phyloP scores from a whole-genome alignment of 2,113 vertebrate genomes.

The Varanus komodoensis region DNA sequence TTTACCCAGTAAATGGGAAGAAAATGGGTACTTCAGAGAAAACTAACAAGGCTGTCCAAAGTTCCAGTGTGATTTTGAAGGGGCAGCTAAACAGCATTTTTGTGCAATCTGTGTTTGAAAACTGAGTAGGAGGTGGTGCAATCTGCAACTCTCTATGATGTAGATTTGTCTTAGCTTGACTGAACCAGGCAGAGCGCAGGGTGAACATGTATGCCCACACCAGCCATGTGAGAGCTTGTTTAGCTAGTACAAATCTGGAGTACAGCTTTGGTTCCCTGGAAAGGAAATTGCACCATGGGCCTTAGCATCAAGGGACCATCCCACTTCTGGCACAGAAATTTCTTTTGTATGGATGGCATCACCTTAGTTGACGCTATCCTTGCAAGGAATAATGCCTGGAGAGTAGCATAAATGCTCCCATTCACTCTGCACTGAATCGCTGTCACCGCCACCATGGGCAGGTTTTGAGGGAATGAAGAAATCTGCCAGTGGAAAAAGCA shows the following conservation, averaged over 20 bases:
- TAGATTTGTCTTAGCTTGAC: not conserved
- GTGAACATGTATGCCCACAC: too few relatives aligned
- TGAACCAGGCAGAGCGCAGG: not conserved
- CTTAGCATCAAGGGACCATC: too few relatives aligned
- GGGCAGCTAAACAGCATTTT: not conserved
- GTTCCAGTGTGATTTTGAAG: not conserved
- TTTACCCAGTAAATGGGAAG: not conserved
- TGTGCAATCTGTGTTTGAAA: not conserved
- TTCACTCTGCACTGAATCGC: too few relatives aligned
- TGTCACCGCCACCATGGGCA: too few relatives aligned
- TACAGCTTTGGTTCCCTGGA: not conserved
- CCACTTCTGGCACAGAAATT: too few relatives aligned
- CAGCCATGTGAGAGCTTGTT: not conserved
- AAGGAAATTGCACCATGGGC: too few relatives aligned
- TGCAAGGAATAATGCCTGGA: too few relatives aligned
- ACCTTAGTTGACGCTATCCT: too few relatives aligned
- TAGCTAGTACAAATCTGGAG: not conserved
- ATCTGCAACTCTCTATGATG: not conserved
- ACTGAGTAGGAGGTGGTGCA: not conserved
- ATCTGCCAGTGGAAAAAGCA: too few relatives aligned
- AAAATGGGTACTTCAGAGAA: not conserved
- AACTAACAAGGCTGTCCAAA: not conserved
- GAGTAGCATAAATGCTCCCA: too few relatives aligned
- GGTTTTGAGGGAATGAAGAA: too few relatives aligned
- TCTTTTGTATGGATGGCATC: too few relatives aligned